Evolutionary conservation across 2,797 vertebrate genomes (phyloP).

Genomic region (Mus caroli): DNA sequence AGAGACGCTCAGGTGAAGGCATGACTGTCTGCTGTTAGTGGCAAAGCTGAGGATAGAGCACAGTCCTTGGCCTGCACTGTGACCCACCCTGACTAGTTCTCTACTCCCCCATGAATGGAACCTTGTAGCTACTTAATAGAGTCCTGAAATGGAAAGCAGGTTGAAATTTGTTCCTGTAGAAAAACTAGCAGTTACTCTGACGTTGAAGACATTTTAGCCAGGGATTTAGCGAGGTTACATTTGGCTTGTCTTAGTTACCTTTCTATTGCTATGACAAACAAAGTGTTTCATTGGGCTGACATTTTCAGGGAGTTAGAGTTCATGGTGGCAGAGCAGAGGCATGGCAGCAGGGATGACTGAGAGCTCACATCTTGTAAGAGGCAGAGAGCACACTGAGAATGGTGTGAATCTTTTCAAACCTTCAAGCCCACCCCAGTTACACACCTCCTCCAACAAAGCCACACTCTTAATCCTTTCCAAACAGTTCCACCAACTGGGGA

Average conservation of each 20-base stretch:
- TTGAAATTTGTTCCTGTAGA: conserved; percentile 19
- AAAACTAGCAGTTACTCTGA: conserved; percentile 13
- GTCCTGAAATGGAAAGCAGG: conserved; percentile 23
- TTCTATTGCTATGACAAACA: background rate
- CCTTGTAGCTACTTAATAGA: background rate
- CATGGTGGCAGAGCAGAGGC: background rate
- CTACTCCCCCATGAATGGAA: background rate
- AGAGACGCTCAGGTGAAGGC: background rate
- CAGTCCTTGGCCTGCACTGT: background rate
- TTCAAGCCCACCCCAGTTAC: background rate
- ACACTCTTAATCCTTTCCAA: background rate
- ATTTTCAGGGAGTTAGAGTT: background rate
- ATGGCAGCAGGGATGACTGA: background rate
- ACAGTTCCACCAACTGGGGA: background rate
- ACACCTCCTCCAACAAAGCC: background rate
- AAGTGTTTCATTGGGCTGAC: background rate
- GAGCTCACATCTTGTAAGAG: background rate
- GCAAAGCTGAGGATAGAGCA: background rate
- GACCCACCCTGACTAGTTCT: background rate
- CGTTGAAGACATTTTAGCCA: conserved; percentile 29
- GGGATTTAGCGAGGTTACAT: background rate
- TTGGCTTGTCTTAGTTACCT: background rate
- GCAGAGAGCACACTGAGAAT: background rate
- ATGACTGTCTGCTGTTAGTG: background rate
- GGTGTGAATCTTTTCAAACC: background rate